A percentile compares a stretch with the other conserved stretches of the same genome.
These are phyloP conservation scores for Chauna torquata DNA, from an alignment of 2,113 vertebrate species.

Conservation along the genomic window DNA sequence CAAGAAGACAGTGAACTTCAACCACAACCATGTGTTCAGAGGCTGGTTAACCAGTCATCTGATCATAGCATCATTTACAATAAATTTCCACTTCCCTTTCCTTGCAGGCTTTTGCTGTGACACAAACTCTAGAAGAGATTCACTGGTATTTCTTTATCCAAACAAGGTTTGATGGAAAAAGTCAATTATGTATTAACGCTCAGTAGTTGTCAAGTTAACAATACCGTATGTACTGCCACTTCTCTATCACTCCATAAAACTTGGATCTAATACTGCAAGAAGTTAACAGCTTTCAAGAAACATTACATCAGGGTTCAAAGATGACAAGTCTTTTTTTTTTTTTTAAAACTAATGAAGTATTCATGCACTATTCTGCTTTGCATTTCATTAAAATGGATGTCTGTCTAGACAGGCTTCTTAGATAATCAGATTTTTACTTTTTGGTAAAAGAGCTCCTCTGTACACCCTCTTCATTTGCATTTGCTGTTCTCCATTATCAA, in stretches of 20 bases:
- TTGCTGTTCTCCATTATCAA: neutral
- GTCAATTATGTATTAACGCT: neutral
- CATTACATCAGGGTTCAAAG: conserved; percentile 37
- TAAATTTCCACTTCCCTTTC: neutral
- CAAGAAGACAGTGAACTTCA: neutral
- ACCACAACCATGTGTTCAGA: neutral
- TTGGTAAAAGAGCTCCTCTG: neutral
- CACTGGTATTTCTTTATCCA: neutral
- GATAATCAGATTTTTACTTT: neutral
- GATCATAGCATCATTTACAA: neutral
- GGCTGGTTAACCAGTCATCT: neutral
- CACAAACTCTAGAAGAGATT: neutral
- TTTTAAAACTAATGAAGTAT: conserved; percentile 54
- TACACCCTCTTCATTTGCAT: neutral
- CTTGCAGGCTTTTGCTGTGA: neutral
- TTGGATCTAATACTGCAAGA: neutral
- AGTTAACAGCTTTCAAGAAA: conserved; percentile 38
- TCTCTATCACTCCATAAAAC: neutral
- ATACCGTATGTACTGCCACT: neutral
- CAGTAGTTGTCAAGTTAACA: neutral
- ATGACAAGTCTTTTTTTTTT: conserved; percentile 39
- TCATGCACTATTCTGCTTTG: conserved; percentile 41
- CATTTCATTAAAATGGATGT: conserved; percentile 53
- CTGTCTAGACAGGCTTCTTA: conserved; percentile 46
- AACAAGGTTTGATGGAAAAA: neutral